Evolutionary conservation across 2,797 vertebrate genomes (phyloP).

Genomic region (Sebastes kiyomatsui): DNA sequence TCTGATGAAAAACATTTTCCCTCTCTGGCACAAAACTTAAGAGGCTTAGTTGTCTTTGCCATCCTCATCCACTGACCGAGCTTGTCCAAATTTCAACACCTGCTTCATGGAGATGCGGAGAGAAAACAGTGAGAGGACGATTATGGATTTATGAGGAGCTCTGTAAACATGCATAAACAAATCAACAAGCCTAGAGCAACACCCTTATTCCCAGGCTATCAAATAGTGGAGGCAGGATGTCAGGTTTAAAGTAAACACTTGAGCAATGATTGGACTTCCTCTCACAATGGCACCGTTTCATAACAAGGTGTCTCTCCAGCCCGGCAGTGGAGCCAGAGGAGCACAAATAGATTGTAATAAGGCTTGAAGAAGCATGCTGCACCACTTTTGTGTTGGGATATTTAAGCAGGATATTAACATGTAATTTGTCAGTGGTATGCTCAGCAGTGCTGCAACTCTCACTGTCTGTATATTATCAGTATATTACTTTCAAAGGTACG

Average conservation of each 20-base stretch:
- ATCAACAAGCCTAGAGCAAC: slow-evolving; percentile 55
- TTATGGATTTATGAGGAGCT: slow-evolving; percentile 72
- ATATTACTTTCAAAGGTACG: background rate
- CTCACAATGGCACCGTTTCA: slow-evolving; percentile 36
- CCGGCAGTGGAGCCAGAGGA: slow-evolving; percentile 17
- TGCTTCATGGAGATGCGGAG: slow-evolving; percentile 37
- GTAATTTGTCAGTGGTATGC: slow-evolving; percentile 17
- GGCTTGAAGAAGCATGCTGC: slow-evolving; percentile 9
- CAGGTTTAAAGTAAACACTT: slow-evolving; percentile 70
- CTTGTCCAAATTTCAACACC: slow-evolving; percentile 60
- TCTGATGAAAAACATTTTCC: slow-evolving; percentile 58
- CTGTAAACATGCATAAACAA: slow-evolving; percentile 70
- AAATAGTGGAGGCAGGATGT: slow-evolving; percentile 42
- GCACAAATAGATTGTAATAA: slow-evolving; percentile 38
- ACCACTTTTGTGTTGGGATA: slow-evolving; percentile 3
- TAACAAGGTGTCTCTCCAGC: slow-evolving; percentile 25
- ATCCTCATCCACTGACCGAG: slow-evolving; percentile 53
- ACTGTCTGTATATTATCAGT: slow-evolving; percentile 4
- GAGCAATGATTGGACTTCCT: slow-evolving; percentile 62
- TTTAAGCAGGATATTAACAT: slow-evolving; percentile 47
- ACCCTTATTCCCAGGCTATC: slow-evolving; percentile 39
- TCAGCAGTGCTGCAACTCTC: slow-evolving; percentile 16
- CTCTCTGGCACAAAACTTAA: slow-evolving; percentile 57
- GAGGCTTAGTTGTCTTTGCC: slow-evolving; percentile 65
- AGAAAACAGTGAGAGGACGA: slow-evolving; percentile 46